phyloP scores from a whole-genome alignment of 2,888 invertebrate genomes.

The Napeogenes sylphis region DNA sequence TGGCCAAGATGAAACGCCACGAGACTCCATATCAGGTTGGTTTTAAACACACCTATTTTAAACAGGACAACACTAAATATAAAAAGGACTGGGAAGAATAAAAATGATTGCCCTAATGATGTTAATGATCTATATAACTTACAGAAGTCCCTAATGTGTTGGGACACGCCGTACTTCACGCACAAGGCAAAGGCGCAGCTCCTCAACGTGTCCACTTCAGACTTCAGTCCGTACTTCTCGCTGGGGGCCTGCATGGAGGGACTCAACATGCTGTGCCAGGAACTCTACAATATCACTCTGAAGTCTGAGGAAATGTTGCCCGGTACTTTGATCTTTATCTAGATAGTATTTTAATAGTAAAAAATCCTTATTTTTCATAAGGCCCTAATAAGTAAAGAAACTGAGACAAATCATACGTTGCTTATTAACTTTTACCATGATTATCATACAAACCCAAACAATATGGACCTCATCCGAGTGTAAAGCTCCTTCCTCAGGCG shows the following conservation, averaged over 20 bases:
- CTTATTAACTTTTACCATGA: no score
- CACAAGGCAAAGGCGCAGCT: conserved; percentile 84
- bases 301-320: conserved; percentile 83
- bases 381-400: no score
- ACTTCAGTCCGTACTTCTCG: conserved; percentile 91
- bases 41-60: background rate
- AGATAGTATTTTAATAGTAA: conserved; percentile 12
- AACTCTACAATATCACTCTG: conserved; percentile 89
- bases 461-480: background rate
- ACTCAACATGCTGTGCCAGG: conserved; percentile 90
- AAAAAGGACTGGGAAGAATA: background rate
- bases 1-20: conserved; percentile 84
- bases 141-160: conserved; percentile 74
- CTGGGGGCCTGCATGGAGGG: conserved; percentile 98
- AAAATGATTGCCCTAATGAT: background rate
- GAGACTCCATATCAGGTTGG: conserved; percentile 51
- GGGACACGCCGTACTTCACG: conserved; percentile 94
- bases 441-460: background rate
- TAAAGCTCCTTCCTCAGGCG: conserved; percentile 67
- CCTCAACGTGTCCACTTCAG: conserved; percentile 82
- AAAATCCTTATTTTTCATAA: no score
- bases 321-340: conserved; percentile 51
- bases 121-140: conserved; percentile 20
- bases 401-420: no score
- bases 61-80: background rate